Percentiles rank a stretch among this genome's conserved stretches.
phyloP scores from a whole-genome alignment of 2,888 invertebrate genomes.

The Nephrocerus scutellatus region DNA sequence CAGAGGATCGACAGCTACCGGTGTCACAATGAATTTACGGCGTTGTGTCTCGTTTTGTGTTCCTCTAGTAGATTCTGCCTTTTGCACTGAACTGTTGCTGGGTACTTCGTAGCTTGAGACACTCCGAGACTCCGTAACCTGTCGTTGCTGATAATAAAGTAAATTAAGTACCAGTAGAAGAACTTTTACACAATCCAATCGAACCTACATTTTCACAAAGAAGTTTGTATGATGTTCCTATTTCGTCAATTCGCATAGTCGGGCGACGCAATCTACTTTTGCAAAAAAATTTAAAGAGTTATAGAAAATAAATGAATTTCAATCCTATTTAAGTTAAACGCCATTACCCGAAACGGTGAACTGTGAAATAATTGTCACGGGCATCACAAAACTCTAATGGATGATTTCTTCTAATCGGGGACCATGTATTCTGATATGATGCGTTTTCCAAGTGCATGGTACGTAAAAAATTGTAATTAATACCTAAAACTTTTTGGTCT shows the following conservation, averaged over 20 bases:
- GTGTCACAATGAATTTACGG: slow-evolving; percentile 29
- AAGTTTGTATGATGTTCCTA: slow-evolving; percentile 15
- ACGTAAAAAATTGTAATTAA: slow-evolving; percentile 30
- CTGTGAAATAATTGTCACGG: slow-evolving; percentile 27
- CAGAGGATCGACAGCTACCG: slow-evolving; percentile 21
- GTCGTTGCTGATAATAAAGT: slow-evolving; percentile 10
- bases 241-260: slow-evolving; percentile 14
- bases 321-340: slow-evolving; percentile 30
- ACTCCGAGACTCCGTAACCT: slow-evolving; percentile 8
- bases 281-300: too few species aligned
- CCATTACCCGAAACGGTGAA: slow-evolving; percentile 35
- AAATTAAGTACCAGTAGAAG: neutral
- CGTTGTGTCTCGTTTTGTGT: slow-evolving; percentile 14
- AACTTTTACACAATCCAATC: neutral
- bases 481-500: slow-evolving; percentile 29
- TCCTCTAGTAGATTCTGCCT: neutral
- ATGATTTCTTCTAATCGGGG: slow-evolving; percentile 32
- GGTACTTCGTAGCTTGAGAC: slow-evolving; percentile 7
- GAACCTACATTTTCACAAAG: slow-evolving; percentile 21
- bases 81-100: slow-evolving; percentile 5
- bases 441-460: slow-evolving; percentile 27
- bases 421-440: slow-evolving; percentile 42
- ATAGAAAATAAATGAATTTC: too few species aligned
- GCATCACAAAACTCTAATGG: slow-evolving; percentile 21
- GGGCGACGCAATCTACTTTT: slow-evolving; percentile 22